A percentile compares a stretch with the other conserved stretches of the same genome.
These are phyloP conservation scores for Pyrrhia umbra DNA, from an alignment of 2,888 invertebrate species.

Conservation along the genomic window DNA sequence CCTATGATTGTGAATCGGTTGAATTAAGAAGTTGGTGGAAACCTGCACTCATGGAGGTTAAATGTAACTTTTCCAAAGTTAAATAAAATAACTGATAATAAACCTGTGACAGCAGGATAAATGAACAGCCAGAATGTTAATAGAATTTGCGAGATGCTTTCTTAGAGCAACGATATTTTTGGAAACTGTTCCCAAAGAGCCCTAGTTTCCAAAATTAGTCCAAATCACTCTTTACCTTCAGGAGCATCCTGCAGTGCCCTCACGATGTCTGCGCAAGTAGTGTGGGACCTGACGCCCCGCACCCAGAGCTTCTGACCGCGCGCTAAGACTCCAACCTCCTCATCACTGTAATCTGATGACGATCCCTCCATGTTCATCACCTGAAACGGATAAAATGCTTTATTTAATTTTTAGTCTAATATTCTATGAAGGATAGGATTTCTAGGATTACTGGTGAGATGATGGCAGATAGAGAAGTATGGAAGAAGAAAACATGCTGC, in stretches of 20 bases:
- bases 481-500: no score
- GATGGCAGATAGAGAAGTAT: no score
- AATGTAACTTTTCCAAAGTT: no score
- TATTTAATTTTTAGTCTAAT: not conserved
- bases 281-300: constrained; percentile 93
- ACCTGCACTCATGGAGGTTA: no score
- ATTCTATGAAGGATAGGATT: no score
- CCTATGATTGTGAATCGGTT: not conserved
- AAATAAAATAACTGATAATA: no score
- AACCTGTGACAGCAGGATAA: no score
- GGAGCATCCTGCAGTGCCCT: constrained; percentile 91
- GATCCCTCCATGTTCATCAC: constrained; percentile 83
- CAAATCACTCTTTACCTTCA: constrained; percentile 74
- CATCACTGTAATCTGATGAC: constrained; percentile 90
- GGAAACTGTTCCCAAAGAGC: not conserved
- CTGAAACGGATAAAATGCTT: constrained; percentile 25
- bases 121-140: no score
- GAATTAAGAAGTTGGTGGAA: not conserved
- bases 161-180: not conserved
- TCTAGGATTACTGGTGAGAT: no score
- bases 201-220: not conserved
- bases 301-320: constrained; percentile 95
- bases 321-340: constrained; percentile 94
- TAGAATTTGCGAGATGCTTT: not conserved
- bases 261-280: constrained; percentile 95